phyloP scores from a whole-genome alignment of 1,140 invertebrate species.

The Odontomachus brunneus region DNA sequence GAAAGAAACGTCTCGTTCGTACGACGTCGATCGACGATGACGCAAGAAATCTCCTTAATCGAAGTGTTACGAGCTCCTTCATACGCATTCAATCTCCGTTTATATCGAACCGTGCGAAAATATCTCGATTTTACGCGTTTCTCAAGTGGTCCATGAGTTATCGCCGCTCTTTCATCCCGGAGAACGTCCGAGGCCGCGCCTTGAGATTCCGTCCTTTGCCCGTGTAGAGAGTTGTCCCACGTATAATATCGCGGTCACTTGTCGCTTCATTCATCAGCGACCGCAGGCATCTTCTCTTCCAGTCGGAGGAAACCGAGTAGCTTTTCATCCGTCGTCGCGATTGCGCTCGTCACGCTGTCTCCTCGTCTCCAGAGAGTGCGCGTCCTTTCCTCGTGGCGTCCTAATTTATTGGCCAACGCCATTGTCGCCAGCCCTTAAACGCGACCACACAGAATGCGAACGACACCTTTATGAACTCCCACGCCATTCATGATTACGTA shows the following conservation, averaged over 20 bases:
- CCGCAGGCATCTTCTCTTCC: slow-evolving; percentile 72
- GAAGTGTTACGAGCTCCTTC: not conserved
- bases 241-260: slow-evolving; percentile 77
- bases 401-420: slow-evolving; percentile 79
- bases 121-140: slow-evolving; percentile 28
- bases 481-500: slow-evolving; percentile 73
- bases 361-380: slow-evolving; percentile 59
- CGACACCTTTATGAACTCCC: slow-evolving; percentile 77
- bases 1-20: not conserved
- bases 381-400: slow-evolving; percentile 26
- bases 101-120: slow-evolving; percentile 51
- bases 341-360: slow-evolving; percentile 76
- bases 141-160: slow-evolving; percentile 53
- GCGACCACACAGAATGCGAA: slow-evolving; percentile 78
- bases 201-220: slow-evolving; percentile 36
- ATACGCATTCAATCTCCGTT: not conserved
- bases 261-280: slow-evolving; percentile 74
- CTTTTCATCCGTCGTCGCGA: slow-evolving; percentile 74
- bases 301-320: slow-evolving; percentile 54
- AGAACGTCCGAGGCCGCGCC: slow-evolving; percentile 7
- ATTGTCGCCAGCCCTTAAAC: slow-evolving; percentile 70
- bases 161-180: slow-evolving; percentile 43
- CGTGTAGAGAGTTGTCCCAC: slow-evolving; percentile 41
- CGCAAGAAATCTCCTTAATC: slow-evolving; percentile 3
- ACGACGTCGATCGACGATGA: not conserved